These are phyloP conservation scores for Amphiprion clarkii DNA, from an alignment of 2,797 vertebrate genomes.

Conservation along the genomic window DNA sequence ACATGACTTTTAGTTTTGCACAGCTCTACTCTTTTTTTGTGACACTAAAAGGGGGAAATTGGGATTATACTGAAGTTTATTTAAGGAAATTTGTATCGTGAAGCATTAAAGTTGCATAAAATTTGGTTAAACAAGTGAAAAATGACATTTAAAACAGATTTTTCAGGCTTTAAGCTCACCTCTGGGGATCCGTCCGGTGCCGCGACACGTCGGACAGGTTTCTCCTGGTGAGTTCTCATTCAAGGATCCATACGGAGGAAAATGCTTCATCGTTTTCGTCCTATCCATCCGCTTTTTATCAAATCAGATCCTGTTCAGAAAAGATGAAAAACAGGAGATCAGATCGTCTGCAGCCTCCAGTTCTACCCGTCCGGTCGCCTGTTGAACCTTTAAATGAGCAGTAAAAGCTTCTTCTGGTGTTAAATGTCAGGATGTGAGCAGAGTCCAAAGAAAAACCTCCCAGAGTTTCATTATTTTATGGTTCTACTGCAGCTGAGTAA, in stretches of 20 bases:
- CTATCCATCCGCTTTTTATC: slow-evolving; percentile 41
- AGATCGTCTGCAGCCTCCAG: too few species aligned
- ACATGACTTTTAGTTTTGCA: not conserved
- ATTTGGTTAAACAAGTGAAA: not conserved
- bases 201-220: slow-evolving; percentile 89
- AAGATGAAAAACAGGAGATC: not conserved
- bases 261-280: slow-evolving; percentile 36
- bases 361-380: too few species aligned
- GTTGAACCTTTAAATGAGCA: slow-evolving; percentile 20
- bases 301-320: slow-evolving; percentile 7
- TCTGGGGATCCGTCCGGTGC: slow-evolving; percentile 88
- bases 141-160: not conserved
- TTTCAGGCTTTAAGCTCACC: slow-evolving; percentile 70
- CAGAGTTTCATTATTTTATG: not conserved
- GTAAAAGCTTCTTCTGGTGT: slow-evolving; percentile 29
- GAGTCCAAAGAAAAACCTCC: slow-evolving; percentile 15
- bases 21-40: not conserved
- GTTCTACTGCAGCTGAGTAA: not conserved
- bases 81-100: too few species aligned
- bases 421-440: slow-evolving; percentile 17
- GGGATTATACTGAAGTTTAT: not conserved
- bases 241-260: slow-evolving; percentile 76
- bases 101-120: too few species aligned
- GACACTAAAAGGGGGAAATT: not conserved
- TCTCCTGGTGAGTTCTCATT: slow-evolving; percentile 49